Evolutionary conservation across 2,888 invertebrate species (phyloP).

Genomic region (Apamea anceps): DNA sequence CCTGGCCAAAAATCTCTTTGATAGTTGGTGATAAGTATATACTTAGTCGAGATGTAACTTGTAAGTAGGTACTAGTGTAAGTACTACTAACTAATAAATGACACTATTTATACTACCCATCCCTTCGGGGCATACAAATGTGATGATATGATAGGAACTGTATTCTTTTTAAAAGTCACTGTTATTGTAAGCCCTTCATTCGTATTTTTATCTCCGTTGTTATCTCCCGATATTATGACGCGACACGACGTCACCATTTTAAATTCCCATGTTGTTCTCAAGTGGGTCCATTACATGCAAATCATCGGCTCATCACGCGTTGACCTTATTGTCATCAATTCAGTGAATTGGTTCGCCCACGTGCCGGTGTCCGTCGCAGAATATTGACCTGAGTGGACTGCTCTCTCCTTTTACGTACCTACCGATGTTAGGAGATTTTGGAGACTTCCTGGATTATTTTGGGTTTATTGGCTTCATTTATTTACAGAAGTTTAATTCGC

Average conservation of each 20-base stretch:
- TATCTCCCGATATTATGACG: neutral
- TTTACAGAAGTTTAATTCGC: neutral
- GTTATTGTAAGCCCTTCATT: neutral
- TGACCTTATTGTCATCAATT: constrained; percentile 72
- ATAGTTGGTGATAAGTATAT: too few relatives aligned
- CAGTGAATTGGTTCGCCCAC: constrained; percentile 66
- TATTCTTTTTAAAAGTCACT: neutral
- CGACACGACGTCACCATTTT: constrained; percentile 10
- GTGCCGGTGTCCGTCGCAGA: constrained; percentile 20
- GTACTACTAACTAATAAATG: neutral
- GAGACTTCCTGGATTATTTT: neutral
- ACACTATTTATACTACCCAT: neutral
- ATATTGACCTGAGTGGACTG: constrained; percentile 45
- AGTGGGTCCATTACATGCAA: constrained; percentile 51
- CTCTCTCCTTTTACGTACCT: constrained; percentile 35
- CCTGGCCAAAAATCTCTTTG: too few relatives aligned
- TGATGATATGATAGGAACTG: neutral
- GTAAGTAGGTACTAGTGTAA: too few relatives aligned
- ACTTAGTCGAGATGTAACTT: too few relatives aligned
- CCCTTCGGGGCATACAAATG: neutral
- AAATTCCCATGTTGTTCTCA: constrained; percentile 28
- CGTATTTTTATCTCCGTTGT: neutral
- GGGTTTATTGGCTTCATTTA: neutral
- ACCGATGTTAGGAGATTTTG: neutral
- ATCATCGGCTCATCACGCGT: constrained; percentile 55